Base-by-base conservation (phyloP, 2,113 vertebrate species). In the Microcebus tavaratra region DNA sequence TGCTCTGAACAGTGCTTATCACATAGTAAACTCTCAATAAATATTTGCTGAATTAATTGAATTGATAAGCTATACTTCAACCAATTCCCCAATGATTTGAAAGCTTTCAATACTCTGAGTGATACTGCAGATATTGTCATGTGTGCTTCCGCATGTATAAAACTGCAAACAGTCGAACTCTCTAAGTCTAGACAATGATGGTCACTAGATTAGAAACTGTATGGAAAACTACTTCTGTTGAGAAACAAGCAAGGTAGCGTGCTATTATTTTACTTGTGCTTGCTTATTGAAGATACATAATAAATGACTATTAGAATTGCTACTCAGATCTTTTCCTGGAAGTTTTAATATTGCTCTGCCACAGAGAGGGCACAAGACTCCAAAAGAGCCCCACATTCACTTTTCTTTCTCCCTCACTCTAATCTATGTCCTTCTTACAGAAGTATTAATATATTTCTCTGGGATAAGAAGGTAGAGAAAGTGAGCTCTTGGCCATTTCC, bases 81-180 rank as follows among this genome's bases (percentile, higher is more conserved):
- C 29, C 13, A 57, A 25, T 82, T 57, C 29, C 34, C 11, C 39
- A 36, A 0, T 15, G 61, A 65, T 27, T 59, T 67, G 15, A 1
- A 68, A 0, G 27, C 75, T 70, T 59, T 42, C 31, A 23, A 12
- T 23, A 17, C 59, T 72, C 50, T 36, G 57, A 61, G 29, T 18
- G 31, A 59, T 7, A n/a, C 6, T 3, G 10, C 20, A 31, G 9
- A 63, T 20, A 73, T 11, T 18, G 25, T 11, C 25, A 1, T 0
- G 25, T 20, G 25, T 5, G 29, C n/a, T 50, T 55, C 42, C n/a
- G 27, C 23, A 31, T 20, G 8, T 23, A 72, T 15, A 78, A 25
- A 76, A 48, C 45, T 25, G 15, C 12, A 6, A 10, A 12, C 6
- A 21, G 23, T 55, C 17, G 18, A 76, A 61, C 14, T 34, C 20